Conservation (phyloP, 2,113 vertebrate species). For the Phylloscopus trochilus region DNA sequence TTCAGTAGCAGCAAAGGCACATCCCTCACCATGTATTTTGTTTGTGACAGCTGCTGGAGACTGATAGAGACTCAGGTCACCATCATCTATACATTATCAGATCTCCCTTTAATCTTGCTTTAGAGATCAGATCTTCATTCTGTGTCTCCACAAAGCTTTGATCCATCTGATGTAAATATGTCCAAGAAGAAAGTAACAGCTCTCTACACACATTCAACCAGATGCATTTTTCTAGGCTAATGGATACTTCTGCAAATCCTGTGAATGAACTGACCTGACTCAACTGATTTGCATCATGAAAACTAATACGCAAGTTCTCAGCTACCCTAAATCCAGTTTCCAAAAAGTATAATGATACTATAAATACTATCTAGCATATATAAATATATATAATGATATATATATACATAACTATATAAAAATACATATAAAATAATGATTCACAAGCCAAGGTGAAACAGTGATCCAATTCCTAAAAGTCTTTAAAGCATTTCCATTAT, state of each 20-base stretch:
- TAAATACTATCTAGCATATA: background rate
- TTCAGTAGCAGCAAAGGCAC: background rate
- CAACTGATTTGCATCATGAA: background rate
- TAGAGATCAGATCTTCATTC: slow-evolving; percentile 17
- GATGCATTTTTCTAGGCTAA: background rate
- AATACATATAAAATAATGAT: background rate
- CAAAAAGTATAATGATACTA: background rate
- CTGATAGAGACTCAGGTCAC: background rate
- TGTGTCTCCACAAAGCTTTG: background rate
- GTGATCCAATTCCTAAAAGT: background rate
- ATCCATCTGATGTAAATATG: background rate
- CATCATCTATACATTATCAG: background rate
- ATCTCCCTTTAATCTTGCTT: background rate
- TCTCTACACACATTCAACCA: background rate
- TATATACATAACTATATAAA: background rate
- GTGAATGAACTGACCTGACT: background rate
- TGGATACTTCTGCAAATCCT: background rate
- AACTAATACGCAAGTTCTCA: background rate
- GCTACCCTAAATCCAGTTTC: background rate
- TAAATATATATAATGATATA: background rate
- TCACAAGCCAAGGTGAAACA: background rate
- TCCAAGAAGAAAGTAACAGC: background rate
- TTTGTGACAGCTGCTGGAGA: background rate
- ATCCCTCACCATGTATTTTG: background rate
- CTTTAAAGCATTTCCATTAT: background rate